These are phyloP conservation scores for human DNA, from an alignment of 2,113 vertebrate species.

Conservation along the genomic window GRCh38 chr4:18384001-18384500, in stretches of 20 bases:
- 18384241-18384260: neutral
- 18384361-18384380: neutral
- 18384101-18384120: neutral
- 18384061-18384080: neutral
- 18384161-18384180: neutral
- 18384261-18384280: neutral
- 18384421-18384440: neutral
- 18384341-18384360: neutral
- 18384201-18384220: neutral
- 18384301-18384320: neutral
- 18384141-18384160: neutral
- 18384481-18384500: neutral
- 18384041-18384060: neutral
- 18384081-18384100: neutral
- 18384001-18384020: neutral
- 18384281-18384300: neutral
- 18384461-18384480: neutral
- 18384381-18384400: neutral
- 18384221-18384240: neutral
- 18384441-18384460: neutral
- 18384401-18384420: neutral
- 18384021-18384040: neutral
- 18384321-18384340: neutral
- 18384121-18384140: neutral
- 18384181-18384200: neutral